Evolutionary conservation across 2,888 invertebrate genomes (phyloP), one percentile per base, ranked within the genome.

Genomic region (Melipona beecheii): DNA sequence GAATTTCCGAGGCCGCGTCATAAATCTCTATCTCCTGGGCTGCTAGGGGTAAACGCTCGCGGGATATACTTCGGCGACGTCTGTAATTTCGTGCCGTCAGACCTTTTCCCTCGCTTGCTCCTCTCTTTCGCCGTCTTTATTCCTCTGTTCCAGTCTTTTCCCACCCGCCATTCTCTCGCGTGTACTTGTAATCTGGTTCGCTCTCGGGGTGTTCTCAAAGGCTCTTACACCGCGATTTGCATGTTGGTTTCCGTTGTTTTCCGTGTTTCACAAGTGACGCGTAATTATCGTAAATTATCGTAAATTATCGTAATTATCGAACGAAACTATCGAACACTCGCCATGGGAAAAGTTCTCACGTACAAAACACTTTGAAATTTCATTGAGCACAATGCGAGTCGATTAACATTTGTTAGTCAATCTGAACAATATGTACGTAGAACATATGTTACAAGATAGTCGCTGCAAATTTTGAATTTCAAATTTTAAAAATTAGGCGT

Each of bases 21-120:
- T 91, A 91, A 91, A 91, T 91, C 91, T 90, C 90, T 89, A 90
- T 90, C 90, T 85, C 68, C 70, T 19, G 62, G 60, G 56, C 49
- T 65, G 81, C 81, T 75, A 83, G 78, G 83, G 84, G 84, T 87
- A 83, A 87, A 89, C 82, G 84, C 78, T 89, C 89, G 89, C 85
- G 87, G 84, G 81, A 81, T 89, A 88, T 65, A 65, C 87, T 89
- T 89, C 66, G 86, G 81, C 87, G 87, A 87, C 85, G 87, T 88
- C 87, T 89, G 90, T 91, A 89, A 91, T 90, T 90, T 89, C 87
- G 84, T 77, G 79, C 82, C 81, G 78, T 76, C 83, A 49, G 60
- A 50, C 49, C 72, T 31, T 50, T 54, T 27, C 72, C 58, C 71
- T 56, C 71, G 27, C 49, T 56, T 56, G 17, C 49, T 24, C 50